Percentiles rank a stretch among this genome's conserved stretches.
phyloP scores from a whole-genome alignment of 1,140 invertebrate species.

The Glossosoma conforme region DNA sequence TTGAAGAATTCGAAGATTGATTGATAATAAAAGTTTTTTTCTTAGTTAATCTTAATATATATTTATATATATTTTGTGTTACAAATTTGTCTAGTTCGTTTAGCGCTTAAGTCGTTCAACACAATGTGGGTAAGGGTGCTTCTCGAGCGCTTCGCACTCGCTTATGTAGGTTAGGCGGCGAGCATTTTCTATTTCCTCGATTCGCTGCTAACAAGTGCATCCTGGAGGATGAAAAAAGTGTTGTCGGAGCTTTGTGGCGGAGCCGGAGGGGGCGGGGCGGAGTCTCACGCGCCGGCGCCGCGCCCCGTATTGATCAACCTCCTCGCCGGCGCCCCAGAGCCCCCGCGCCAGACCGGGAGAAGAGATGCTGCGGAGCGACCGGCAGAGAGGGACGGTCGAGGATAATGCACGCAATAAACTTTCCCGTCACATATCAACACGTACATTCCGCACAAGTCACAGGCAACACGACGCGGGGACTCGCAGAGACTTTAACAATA shows the following conservation, averaged over 20 bases:
- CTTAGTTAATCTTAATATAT: too few species aligned
- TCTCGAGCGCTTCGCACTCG: too few species aligned
- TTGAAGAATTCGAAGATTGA: too few species aligned
- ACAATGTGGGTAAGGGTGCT: too few species aligned
- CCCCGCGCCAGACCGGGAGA: constrained; percentile 15
- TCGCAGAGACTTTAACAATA: not conserved
- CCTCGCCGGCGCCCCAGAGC: constrained; percentile 6
- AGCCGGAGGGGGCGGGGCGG: constrained; percentile 8
- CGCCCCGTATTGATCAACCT: constrained; percentile 25
- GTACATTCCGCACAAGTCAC: constrained; percentile 13
- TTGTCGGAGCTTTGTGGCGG: not conserved
- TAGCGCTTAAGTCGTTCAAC: too few species aligned
- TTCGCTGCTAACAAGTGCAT: too few species aligned
- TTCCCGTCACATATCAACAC: constrained; percentile 18
- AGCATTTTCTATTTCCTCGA: too few species aligned
- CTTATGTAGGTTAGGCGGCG: too few species aligned
- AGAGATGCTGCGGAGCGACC: constrained; percentile 14
- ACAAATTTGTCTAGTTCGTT: too few species aligned
- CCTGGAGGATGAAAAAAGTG: too few species aligned
- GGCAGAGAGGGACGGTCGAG: constrained; percentile 17
- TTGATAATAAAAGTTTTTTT: too few species aligned
- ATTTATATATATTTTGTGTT: too few species aligned
- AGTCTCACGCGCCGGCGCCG: constrained; percentile 6
- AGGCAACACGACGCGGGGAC: not conserved
- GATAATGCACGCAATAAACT: constrained; percentile 27